A percentile compares a stretch with the other conserved stretches of the same genome.
Evolutionary conservation across 2,888 invertebrate genomes (phyloP).

Genomic region (Trachelus troglodyta): DNA sequence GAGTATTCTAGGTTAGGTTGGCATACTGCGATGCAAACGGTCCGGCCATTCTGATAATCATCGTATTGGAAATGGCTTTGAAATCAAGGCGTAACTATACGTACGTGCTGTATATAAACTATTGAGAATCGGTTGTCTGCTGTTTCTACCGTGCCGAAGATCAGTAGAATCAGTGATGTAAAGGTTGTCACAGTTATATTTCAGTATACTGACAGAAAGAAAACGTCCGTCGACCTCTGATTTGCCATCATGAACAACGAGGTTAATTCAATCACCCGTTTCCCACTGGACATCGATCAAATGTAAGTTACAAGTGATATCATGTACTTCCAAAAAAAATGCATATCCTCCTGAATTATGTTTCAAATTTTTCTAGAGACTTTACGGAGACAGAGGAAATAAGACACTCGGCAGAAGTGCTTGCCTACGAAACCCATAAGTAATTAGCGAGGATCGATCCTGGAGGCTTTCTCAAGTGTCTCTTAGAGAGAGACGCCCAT

Average conservation of each 20-base stretch:
- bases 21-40: background rate
- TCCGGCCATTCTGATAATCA: background rate
- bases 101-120: background rate
- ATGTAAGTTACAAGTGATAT: background rate
- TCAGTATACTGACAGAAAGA: background rate
- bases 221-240: background rate
- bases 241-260: background rate
- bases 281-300: background rate
- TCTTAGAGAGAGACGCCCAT: too few species aligned
- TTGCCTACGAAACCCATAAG: too few species aligned
- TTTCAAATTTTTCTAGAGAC: background rate
- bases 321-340: background rate
- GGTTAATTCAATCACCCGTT: background rate
- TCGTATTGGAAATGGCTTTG: background rate
- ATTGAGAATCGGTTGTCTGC: background rate
- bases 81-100: background rate
- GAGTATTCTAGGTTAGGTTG: background rate
- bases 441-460: too few species aligned
- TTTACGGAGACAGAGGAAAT: background rate
- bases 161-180: background rate
- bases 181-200: background rate
- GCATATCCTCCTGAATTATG: too few species aligned
- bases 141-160: background rate
- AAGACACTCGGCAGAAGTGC: background rate
- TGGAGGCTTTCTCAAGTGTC: background rate